Percentiles rank a stretch among this genome's conserved stretches.
These are phyloP conservation scores for Emmelina monodactyla DNA, from an alignment of 2,888 invertebrate genomes.

Conservation along the genomic window DNA sequence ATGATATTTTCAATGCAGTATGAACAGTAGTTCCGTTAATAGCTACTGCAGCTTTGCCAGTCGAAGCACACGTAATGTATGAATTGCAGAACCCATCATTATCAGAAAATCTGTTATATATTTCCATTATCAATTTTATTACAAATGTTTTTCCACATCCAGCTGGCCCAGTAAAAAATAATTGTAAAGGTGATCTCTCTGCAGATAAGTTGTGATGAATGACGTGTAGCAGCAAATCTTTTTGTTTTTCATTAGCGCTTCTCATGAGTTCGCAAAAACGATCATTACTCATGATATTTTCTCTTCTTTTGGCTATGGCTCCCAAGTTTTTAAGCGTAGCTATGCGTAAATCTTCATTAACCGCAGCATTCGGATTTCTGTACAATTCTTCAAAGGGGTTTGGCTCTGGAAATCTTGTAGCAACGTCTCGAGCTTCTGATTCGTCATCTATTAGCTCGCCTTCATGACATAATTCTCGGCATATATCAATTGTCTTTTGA, in stretches of 20 bases:
- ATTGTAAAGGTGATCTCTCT: too few relatives aligned
- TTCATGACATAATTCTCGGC: constrained; percentile 12
- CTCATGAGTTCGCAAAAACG: constrained; percentile 18
- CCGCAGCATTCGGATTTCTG: constrained; percentile 14
- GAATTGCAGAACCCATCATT: too few relatives aligned
- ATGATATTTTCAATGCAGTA: too few relatives aligned
- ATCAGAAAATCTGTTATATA: too few relatives aligned
- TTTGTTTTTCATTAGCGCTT: constrained; percentile 7
- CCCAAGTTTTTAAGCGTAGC: constrained; percentile 18
- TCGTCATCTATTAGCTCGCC: neutral
- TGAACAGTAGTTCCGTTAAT: too few relatives aligned
- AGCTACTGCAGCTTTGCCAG: too few relatives aligned
- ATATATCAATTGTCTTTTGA: constrained; percentile 20
- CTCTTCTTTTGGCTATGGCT: constrained; percentile 17
- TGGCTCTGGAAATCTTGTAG: constrained; percentile 9
- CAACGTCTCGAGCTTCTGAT: constrained; percentile 3
- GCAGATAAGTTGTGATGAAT: too few relatives aligned
- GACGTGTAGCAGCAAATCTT: constrained; percentile 13
- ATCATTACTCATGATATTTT: constrained; percentile 18
- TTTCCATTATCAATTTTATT: too few relatives aligned
- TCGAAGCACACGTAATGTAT: too few relatives aligned
- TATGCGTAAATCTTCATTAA: constrained; percentile 17
- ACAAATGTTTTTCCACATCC: too few relatives aligned
- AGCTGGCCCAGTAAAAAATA: too few relatives aligned
- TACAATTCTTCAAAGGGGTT: constrained; percentile 15